A percentile compares a stretch with the other conserved stretches of the same genome.
phyloP scores from a whole-genome alignment of 2,888 invertebrate species.

The Diaphora mendica region DNA sequence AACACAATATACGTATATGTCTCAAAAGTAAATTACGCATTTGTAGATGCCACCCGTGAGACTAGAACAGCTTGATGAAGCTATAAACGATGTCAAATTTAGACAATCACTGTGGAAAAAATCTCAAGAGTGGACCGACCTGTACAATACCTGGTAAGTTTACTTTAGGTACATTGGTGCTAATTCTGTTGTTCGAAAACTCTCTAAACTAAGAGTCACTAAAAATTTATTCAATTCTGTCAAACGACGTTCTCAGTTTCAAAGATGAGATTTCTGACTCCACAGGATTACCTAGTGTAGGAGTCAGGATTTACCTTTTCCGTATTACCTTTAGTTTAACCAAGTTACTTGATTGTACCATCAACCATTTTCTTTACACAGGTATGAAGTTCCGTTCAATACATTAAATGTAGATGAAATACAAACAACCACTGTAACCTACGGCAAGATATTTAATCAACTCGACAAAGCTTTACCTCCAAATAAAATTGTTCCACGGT shows the following conservation, averaged over 20 bases:
- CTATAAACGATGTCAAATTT: constrained; percentile 92
- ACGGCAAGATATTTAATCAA: constrained; percentile 90
- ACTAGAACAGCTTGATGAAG: constrained; percentile 93
- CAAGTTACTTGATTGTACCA: no score
- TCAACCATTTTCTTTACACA: constrained; percentile 41
- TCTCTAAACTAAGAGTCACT: no score
- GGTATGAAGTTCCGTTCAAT: constrained; percentile 85
- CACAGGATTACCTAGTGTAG: no score
- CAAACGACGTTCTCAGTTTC: no score
- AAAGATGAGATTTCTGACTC: no score
- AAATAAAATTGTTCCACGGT: constrained; percentile 91
- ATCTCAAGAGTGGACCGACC: constrained; percentile 90
- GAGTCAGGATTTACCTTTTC: no score
- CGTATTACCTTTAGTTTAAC: no score
- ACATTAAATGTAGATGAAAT: constrained; percentile 91
- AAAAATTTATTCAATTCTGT: no score
- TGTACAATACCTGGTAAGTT: constrained; percentile 88
- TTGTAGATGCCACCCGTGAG: constrained; percentile 92
- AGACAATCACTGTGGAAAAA: constrained; percentile 93
- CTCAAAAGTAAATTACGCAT: constrained; percentile 15
- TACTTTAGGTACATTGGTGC: neutral
- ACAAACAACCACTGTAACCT: constrained; percentile 88
- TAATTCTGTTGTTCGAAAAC: no score
- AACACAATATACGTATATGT: neutral
- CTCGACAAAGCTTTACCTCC: constrained; percentile 94